phyloP scores from a whole-genome alignment of 53 echinoderm and acorn worm genomes.

The Luidia sarsii region DNA sequence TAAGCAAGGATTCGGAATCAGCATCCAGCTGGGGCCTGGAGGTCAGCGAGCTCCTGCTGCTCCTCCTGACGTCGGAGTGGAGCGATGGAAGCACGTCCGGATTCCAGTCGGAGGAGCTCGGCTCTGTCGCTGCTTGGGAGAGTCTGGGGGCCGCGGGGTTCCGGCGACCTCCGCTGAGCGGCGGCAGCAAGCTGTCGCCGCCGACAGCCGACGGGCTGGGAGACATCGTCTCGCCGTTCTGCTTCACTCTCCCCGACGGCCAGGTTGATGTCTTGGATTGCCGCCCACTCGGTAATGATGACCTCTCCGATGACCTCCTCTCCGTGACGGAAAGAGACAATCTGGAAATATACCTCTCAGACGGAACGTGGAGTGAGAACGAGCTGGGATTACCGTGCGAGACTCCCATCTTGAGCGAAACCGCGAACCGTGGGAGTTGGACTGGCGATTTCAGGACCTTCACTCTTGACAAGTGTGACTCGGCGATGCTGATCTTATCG shows the following conservation, averaged over 20 bases:
- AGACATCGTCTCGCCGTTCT: background rate
- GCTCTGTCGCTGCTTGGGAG: background rate
- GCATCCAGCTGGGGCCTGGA: constrained; percentile 7
- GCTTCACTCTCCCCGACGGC: constrained; percentile 19
- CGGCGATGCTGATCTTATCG: no score
- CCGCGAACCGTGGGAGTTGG: no score
- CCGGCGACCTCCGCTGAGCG: no score
- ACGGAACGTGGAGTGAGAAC: constrained; percentile 5
- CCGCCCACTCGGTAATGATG: background rate
- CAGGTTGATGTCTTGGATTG: background rate
- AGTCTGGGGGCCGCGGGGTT: no score
- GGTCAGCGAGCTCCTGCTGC: constrained; percentile 13
- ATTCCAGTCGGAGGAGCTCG: background rate
- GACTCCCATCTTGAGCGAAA: background rate
- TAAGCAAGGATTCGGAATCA: constrained; percentile 1
- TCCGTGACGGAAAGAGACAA: background rate
- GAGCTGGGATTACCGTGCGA: constrained; percentile 5
- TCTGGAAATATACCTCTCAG: background rate
- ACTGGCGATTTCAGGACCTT: no score
- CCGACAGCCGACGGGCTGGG: no score
- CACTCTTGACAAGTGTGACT: no score
- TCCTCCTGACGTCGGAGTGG: background rate
- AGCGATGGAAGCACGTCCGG: background rate
- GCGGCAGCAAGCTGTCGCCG: background rate
- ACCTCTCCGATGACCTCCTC: background rate